These are phyloP conservation scores for Discoglossus pictus DNA, from an alignment of 2,797 vertebrate genomes.

Conservation along the genomic window DNA sequence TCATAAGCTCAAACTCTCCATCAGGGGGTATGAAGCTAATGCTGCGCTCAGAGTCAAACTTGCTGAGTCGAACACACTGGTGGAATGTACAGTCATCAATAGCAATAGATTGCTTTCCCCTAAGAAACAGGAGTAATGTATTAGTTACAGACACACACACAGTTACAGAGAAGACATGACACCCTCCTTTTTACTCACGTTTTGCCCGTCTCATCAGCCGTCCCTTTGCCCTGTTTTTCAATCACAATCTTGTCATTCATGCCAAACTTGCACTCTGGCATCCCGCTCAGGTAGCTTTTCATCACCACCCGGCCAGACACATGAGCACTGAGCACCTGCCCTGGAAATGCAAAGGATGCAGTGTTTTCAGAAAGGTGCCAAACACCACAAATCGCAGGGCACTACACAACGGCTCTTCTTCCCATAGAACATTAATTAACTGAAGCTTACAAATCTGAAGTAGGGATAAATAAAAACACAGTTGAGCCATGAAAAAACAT, in stretches of 20 bases:
- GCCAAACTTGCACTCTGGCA: conserved; percentile 99
- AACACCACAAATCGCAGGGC: no score
- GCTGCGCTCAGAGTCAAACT: conserved; percentile 97
- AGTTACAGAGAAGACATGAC: conserved; percentile 15
- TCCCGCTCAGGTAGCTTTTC: conserved; percentile 98
- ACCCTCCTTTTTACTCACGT: conserved; percentile 74
- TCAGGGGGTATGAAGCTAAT: conserved; percentile 99
- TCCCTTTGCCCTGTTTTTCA: conserved; percentile 97
- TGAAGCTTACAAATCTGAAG: no score
- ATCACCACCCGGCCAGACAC: conserved; percentile 97
- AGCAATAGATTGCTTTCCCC: conserved; percentile 92
- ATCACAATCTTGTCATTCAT: conserved; percentile 99
- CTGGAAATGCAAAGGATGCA: conserved; percentile 65
- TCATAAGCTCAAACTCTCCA: conserved; percentile 98
- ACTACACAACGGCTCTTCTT: no score
- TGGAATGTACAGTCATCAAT: conserved; percentile 82
- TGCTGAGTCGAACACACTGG: conserved; percentile 86
- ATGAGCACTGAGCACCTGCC: conserved; percentile 96
- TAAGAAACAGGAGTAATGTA: conserved; percentile 56
- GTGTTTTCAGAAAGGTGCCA: no score
- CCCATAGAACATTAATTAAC: no score
- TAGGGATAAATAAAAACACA: no score
- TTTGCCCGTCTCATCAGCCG: conserved; percentile 90
- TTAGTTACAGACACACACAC: not conserved
- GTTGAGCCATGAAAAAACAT: no score